A percentile compares a stretch with the other conserved stretches of the same genome.
Conservation (phyloP, 2,888 invertebrate species). For the Congeria kusceri region DNA sequence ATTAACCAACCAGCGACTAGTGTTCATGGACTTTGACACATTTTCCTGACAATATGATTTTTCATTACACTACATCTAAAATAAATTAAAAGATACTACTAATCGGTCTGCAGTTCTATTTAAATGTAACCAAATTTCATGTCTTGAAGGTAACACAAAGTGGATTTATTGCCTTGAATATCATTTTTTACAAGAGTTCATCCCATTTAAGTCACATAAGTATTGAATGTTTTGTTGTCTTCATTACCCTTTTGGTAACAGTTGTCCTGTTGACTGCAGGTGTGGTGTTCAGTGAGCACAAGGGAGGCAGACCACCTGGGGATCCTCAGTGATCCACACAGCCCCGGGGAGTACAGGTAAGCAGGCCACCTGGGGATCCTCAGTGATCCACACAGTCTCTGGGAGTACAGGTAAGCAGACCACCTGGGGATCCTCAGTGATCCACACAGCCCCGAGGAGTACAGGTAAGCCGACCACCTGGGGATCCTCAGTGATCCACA, state of each 20-base stretch:
- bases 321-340: slow-evolving; percentile 80
- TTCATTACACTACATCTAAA: too few relatives aligned
- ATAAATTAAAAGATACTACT: too few relatives aligned
- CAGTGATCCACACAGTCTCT: slow-evolving; percentile 81
- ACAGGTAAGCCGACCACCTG: slow-evolving; percentile 82
- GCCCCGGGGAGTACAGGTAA: slow-evolving; percentile 82
- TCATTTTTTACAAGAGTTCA: not conserved
- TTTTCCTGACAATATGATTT: too few relatives aligned
- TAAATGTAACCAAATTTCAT: too few relatives aligned
- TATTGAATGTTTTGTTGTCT: too few relatives aligned
- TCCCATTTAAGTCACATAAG: not conserved
- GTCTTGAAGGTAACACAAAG: too few relatives aligned
- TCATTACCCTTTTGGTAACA: too few relatives aligned
- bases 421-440: slow-evolving; percentile 79
- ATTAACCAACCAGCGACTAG: too few relatives aligned
- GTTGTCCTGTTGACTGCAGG: slow-evolving; percentile 74
- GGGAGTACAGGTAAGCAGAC: slow-evolving; percentile 82
- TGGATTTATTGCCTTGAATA: not conserved
- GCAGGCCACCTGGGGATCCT: slow-evolving; percentile 75
- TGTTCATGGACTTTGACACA: too few relatives aligned
- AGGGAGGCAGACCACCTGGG: slow-evolving; percentile 78
- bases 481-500: slow-evolving; percentile 80
- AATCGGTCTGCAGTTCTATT: too few relatives aligned
- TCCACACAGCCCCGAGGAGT: slow-evolving; percentile 81
- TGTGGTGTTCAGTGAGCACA: slow-evolving; percentile 83